Evolutionary conservation across 2,113 vertebrate species (phyloP).

Genomic region (Pituophis catenifer): DNA sequence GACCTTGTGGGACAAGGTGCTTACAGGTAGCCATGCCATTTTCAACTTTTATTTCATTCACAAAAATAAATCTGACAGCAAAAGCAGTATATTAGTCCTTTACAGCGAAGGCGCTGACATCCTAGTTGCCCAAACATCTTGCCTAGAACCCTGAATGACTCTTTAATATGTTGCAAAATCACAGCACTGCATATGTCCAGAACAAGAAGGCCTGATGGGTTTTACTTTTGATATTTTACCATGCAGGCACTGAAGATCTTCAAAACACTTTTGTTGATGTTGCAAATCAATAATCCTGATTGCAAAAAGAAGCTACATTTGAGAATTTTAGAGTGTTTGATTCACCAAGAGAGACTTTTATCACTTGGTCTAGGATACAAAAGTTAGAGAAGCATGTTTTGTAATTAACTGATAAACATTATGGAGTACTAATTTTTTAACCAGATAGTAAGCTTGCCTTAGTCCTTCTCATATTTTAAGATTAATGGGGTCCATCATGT

Average conservation of each 20-base stretch:
- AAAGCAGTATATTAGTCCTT: background rate
- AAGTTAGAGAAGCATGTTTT: background rate
- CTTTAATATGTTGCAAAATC: background rate
- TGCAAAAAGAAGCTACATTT: background rate
- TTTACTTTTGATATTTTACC: background rate
- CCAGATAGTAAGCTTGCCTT: background rate
- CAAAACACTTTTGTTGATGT: background rate
- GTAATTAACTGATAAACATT: background rate
- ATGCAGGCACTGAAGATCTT: background rate
- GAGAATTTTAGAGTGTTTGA: background rate
- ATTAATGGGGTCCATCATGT: background rate
- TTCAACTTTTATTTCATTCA: background rate
- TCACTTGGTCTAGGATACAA: background rate
- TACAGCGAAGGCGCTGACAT: background rate
- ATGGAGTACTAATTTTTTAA: background rate
- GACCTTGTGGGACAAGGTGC: slow-evolving; percentile 13
- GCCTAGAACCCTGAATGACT: background rate
- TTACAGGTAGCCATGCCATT: background rate
- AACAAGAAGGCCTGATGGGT: background rate
- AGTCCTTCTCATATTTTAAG: background rate
- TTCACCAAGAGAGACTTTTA: background rate
- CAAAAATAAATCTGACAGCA: background rate
- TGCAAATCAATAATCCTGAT: background rate
- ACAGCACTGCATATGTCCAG: too few relatives aligned
- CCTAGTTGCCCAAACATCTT: background rate